phyloP scores from a whole-genome alignment of 2,113 vertebrate genomes.

The Glaucomys volans region DNA sequence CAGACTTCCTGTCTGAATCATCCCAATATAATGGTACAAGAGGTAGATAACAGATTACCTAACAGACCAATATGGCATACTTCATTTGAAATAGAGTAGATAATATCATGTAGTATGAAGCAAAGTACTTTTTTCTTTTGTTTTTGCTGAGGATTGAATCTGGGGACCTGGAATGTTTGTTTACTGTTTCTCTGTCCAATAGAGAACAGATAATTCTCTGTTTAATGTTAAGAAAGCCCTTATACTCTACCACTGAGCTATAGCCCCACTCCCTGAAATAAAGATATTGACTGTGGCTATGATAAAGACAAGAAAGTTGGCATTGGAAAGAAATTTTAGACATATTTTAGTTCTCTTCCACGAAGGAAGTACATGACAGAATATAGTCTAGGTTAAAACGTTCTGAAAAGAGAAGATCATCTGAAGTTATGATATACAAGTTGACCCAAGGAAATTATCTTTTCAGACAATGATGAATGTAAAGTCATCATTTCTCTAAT shows the following conservation, averaged over 20 bases:
- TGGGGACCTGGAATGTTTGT: neutral
- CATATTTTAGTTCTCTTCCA: neutral
- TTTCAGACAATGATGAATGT: neutral
- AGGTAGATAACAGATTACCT: neutral
- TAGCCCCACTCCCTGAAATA: neutral
- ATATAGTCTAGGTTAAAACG: neutral
- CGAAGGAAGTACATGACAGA: neutral
- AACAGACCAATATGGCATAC: neutral
- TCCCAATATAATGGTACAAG: neutral
- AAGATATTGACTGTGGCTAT: constrained; percentile 7
- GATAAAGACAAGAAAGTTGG: neutral
- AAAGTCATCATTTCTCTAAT: neutral
- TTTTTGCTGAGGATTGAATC: neutral
- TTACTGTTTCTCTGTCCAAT: neutral
- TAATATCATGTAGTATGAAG: neutral
- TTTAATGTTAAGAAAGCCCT: neutral
- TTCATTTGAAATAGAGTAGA: constrained; percentile 17
- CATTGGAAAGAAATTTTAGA: neutral
- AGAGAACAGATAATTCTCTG: neutral
- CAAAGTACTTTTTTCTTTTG: neutral
- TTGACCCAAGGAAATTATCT: neutral
- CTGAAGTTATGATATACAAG: neutral
- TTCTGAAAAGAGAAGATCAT: neutral
- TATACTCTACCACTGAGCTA: neutral
- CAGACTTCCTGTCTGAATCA: neutral